Percentiles rank a stretch among this genome's conserved stretches.
phyloP scores from a whole-genome alignment of 2,113 vertebrate species.

The Pterocles burchelli region DNA sequence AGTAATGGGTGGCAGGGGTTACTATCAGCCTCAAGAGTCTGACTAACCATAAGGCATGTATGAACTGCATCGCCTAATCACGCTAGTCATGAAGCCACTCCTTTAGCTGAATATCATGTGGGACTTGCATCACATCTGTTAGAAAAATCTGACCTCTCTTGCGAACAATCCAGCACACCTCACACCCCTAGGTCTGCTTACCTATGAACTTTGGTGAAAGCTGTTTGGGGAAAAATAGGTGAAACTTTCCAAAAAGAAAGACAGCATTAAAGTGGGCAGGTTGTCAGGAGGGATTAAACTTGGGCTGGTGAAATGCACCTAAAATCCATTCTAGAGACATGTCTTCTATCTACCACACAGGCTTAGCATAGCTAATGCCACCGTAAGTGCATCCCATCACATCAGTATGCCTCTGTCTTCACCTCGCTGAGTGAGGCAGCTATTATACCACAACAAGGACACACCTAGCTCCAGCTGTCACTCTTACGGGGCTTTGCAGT shows the following conservation, averaged over 20 bases:
- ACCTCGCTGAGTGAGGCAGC: accelerated
- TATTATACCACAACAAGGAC: not conserved
- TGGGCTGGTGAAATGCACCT: not conserved
- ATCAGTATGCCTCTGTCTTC: not conserved
- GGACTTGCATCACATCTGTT: not conserved
- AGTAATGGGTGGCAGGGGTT: not conserved
- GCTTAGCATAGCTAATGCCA: not conserved
- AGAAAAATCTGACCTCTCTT: not conserved
- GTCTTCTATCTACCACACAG: not conserved
- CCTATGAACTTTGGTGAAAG: not conserved
- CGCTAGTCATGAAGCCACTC: not conserved
- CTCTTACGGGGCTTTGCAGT: not conserved
- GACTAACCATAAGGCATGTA: not conserved
- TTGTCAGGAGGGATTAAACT: constrained; percentile 20
- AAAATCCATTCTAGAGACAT: not conserved
- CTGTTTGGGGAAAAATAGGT: not conserved
- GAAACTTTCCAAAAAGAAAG: not conserved
- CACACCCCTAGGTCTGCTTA: not conserved
- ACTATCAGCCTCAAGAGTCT: not conserved
- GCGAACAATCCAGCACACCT: not conserved
- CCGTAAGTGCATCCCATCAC: not conserved
- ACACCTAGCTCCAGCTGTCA: not conserved
- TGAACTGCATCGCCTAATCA: not conserved
- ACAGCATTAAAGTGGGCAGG: not conserved
- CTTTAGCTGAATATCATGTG: not conserved